Conservation (phyloP, 2,797 vertebrate species). For the Molothrus ater region DNA sequence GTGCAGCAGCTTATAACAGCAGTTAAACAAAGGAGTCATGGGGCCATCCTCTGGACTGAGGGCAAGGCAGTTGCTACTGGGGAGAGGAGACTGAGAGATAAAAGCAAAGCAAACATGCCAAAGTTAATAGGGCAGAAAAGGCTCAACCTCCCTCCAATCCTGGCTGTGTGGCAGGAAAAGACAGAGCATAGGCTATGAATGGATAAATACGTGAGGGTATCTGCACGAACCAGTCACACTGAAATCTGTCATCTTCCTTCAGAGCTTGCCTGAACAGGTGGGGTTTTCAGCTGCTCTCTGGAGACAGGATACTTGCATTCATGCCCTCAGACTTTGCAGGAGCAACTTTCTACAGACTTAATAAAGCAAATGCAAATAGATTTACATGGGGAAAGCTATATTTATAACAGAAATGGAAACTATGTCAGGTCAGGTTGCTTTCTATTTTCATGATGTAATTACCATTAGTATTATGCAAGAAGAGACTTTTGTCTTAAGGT, state of each 20-base stretch:
- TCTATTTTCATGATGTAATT: background rate
- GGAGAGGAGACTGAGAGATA: constrained; percentile 63
- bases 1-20: constrained; percentile 73
- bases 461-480: background rate
- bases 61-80: constrained; percentile 60
- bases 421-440: background rate
- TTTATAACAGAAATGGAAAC: constrained; percentile 22
- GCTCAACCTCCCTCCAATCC: constrained; percentile 20
- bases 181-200: background rate
- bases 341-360: background rate
- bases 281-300: background rate
- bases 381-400: constrained; percentile 1
- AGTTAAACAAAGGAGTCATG: constrained; percentile 73
- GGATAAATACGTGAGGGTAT: background rate
- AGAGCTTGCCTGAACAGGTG: constrained; percentile 4
- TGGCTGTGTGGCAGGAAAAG: background rate
- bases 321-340: background rate
- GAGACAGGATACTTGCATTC: background rate
- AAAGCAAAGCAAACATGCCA: constrained; percentile 71
- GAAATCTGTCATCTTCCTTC: background rate
- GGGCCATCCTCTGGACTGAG: constrained; percentile 55
- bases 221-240: background rate
- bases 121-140: constrained; percentile 69
- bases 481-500: background rate
- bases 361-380: background rate